Evolutionary conservation across 2,888 invertebrate species (phyloP), one percentile per base, ranked within the genome.

Genomic region (Buathra laborator): DNA sequence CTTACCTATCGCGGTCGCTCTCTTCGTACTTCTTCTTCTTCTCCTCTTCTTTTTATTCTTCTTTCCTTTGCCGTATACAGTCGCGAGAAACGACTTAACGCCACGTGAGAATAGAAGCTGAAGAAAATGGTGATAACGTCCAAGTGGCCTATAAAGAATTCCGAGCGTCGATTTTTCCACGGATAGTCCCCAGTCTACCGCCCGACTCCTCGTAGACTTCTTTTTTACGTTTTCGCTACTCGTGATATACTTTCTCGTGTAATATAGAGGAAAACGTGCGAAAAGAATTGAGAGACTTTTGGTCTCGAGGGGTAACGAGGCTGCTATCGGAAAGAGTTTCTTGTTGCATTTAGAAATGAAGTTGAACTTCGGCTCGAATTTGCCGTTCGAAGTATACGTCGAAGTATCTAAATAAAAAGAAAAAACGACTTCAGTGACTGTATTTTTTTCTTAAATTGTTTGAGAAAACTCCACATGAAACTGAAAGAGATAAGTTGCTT

Each of bases 81-180:
- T 37, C 44, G 24, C 48, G 37, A 37, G 56, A 68, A 24, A 24
- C 76, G 37, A 16, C 53, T 51, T 37, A 48, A 24, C 48, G 70
- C 48, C 32, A 9, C 67, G 44, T 46, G 62, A 51, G 37, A 70
- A 64, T 62, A 51, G 29, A 43, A 29, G 46, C 16, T 56, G 19
- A 14, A 64, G 14, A 19, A 86, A 78, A 68, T 59, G 68, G 79
- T 70, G 84, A 88, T 85, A 84, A 85, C 87, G 76, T 83, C 80
- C 82, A 84, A 83, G 86, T 84, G 71, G 68, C 76, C 80, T 71
- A 76, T 83, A 85, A 87, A 86, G 83, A 88, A 85, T 86, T 75
- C 72, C 76, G 62, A 48, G 56, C 53, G 72, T 83, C 68, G 77
- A 53, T 68, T 51, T 68, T 19, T 14, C 24, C 48, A 44, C 16